Percentiles rank a stretch among this genome's conserved stretches.
These are phyloP conservation scores for Drosophila sturtevanti DNA, from an alignment of 1,140 invertebrate genomes.

Conservation along the genomic window DNA sequence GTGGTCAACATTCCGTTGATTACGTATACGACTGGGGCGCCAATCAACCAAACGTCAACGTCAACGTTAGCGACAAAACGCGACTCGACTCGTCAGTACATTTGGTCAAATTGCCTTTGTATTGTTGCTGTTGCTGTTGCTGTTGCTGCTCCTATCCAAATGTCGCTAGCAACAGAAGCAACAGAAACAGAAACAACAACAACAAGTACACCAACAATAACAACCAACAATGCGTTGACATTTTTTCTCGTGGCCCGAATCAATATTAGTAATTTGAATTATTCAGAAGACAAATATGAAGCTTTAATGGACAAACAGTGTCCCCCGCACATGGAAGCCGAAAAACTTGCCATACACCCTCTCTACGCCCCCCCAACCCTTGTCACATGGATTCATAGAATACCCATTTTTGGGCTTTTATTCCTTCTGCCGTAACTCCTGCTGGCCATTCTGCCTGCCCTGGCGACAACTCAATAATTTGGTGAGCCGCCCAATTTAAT, in stretches of 20 bases:
- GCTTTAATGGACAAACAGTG: constrained; percentile 83
- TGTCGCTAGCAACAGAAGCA: constrained; percentile 46
- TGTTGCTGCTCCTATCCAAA: constrained; percentile 43
- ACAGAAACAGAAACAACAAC: constrained; percentile 14
- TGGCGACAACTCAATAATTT: constrained; percentile 78
- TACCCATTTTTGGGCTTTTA: neutral
- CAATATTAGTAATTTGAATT: constrained; percentile 83
- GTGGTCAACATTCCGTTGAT: constrained; percentile 81
- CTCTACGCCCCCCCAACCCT: neutral
- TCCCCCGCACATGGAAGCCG: constrained; percentile 48
- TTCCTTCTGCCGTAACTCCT: constrained; percentile 15
- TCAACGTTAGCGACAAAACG: constrained; percentile 64
- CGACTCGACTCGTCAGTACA: neutral
- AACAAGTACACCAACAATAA: constrained; percentile 24
- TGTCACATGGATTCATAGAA: neutral
- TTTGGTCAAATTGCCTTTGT: constrained; percentile 57
- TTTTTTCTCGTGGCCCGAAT: constrained; percentile 78
- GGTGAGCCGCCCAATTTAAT: constrained; percentile 80
- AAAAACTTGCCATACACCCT: constrained; percentile 38
- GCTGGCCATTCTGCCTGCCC: constrained; percentile 50
- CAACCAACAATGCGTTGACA: constrained; percentile 64
- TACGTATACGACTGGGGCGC: constrained; percentile 80
- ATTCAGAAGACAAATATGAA: constrained; percentile 83
- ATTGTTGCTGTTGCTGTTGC: constrained; percentile 42
- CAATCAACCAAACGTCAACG: constrained; percentile 78